Percentiles rank a stretch among this genome's conserved stretches.
phyloP scores from a whole-genome alignment of 2,888 invertebrate genomes.

The Oligia latruncula region DNA sequence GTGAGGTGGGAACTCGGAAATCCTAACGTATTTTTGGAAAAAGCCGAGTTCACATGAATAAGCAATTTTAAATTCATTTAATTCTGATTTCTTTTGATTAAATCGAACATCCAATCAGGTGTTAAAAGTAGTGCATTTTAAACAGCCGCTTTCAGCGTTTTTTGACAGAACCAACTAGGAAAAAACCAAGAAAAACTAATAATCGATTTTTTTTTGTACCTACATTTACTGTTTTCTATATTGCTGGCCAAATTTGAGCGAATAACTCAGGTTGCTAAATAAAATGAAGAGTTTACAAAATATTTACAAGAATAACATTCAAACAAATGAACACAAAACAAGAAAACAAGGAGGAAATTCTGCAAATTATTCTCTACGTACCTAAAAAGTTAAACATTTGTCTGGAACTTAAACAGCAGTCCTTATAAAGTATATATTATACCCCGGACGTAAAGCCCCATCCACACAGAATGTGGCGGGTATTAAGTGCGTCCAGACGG shows the following conservation, averaged over 20 bases:
- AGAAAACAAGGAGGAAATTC: constrained; percentile 44
- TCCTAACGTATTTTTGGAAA: constrained; percentile 18
- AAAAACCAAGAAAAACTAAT: not conserved
- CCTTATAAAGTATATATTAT: constrained; percentile 56
- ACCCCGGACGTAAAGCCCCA: constrained; percentile 55
- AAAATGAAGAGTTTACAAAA: constrained; percentile 5
- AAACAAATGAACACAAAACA: constrained; percentile 47
- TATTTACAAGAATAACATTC: constrained; percentile 30
- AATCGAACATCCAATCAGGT: not conserved
- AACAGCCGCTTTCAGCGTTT: not conserved
- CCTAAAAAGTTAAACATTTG: constrained; percentile 53
- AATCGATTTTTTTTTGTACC: not conserved
- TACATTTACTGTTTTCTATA: not conserved
- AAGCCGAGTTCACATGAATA: constrained; percentile 17
- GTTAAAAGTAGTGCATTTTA: not conserved
- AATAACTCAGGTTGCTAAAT: not conserved
- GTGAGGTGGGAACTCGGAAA: constrained; percentile 30
- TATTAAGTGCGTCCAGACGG: constrained; percentile 75
- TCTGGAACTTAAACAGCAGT: constrained; percentile 53
- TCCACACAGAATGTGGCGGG: constrained; percentile 64
- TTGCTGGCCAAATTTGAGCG: not conserved
- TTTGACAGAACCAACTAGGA: not conserved
- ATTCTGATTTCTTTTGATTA: constrained; percentile 9
- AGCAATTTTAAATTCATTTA: constrained; percentile 37
- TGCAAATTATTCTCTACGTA: constrained; percentile 26